Evolutionary conservation across 2,113 vertebrate species (phyloP).

Genomic region (Kobus ellipsiprymnus): DNA sequence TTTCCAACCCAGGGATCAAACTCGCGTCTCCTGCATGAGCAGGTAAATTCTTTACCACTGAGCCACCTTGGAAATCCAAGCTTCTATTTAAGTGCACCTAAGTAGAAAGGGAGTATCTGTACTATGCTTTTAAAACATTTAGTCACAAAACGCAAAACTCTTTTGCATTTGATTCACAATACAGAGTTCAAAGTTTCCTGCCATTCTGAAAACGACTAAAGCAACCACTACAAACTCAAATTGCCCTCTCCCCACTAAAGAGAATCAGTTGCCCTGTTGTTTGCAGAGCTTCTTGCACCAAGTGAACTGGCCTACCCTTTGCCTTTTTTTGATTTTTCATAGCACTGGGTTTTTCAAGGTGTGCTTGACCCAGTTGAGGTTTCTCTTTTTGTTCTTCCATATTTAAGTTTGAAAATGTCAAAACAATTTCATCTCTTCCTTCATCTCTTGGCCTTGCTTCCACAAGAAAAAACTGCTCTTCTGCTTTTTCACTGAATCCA

Average conservation of each 20-base stretch:
- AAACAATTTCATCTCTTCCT: not conserved
- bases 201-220: not conserved
- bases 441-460: not conserved
- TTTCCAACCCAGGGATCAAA: not conserved
- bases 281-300: rapidly evolving
- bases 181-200: not conserved
- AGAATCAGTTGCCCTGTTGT: not conserved
- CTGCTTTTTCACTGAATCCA: rapidly evolving
- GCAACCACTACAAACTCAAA: not conserved
- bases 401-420: not conserved
- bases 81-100: not conserved
- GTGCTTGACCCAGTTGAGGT: not conserved
- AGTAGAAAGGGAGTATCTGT: not conserved
- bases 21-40: not conserved
- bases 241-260: not conserved
- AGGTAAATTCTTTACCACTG: not conserved
- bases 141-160: not conserved
- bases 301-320: constrained; percentile 38
- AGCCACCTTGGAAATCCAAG: not conserved
- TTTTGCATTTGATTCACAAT: not conserved
- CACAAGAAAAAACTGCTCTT: not conserved
- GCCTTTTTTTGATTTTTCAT: not conserved
- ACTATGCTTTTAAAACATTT: not conserved
- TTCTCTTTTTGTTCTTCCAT: not conserved
- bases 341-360: not conserved